Conservation (phyloP, 2,888 invertebrate species). For the Prenolepis imparis region DNA sequence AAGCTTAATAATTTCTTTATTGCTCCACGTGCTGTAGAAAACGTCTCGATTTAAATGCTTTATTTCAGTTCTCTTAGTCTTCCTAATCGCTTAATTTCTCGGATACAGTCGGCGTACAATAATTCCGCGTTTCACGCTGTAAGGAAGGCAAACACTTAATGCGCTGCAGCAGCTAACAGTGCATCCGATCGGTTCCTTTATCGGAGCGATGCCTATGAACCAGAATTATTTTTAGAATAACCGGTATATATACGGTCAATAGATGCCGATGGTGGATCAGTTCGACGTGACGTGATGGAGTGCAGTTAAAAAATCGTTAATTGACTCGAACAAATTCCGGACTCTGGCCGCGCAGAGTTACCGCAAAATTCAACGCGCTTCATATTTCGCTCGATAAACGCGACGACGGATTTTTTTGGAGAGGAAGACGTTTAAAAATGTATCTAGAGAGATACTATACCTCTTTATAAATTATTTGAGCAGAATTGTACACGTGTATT, state of each 20-base stretch:
- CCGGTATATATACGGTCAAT: constrained; percentile 62
- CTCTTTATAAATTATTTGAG: not conserved
- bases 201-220: constrained; percentile 60
- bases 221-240: constrained; percentile 67
- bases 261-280: constrained; percentile 47
- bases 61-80: not conserved
- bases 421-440: not conserved
- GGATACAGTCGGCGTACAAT: not conserved
- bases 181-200: constrained; percentile 35
- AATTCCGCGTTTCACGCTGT: constrained; percentile 22
- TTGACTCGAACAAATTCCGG: constrained; percentile 27
- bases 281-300: constrained; percentile 36
- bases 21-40: not conserved
- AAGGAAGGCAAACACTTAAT: constrained; percentile 34
- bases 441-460: not conserved
- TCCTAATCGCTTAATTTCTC: not conserved
- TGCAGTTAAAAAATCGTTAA: constrained; percentile 45
- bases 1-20: not conserved
- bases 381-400: not conserved
- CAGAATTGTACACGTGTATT: not conserved
- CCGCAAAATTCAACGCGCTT: not conserved
- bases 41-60: not conserved
- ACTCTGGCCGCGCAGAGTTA: not conserved
- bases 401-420: not conserved
- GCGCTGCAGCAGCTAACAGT: constrained; percentile 51